phyloP scores from a whole-genome alignment of 2,888 invertebrate species.

The Stomorhina lunata region DNA sequence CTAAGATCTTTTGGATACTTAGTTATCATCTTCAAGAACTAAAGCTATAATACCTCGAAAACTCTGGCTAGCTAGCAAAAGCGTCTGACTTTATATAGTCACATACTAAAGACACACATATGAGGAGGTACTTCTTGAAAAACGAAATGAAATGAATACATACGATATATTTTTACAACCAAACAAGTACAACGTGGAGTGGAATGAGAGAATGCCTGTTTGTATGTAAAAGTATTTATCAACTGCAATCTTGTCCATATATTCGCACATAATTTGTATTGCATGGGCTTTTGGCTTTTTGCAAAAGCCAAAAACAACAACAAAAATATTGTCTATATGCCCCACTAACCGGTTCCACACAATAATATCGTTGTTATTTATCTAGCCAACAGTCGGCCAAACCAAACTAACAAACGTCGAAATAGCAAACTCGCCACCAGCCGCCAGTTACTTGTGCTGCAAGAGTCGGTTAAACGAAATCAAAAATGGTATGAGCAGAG shows the following conservation, averaged over 20 bases:
- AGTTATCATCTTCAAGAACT: too few species aligned
- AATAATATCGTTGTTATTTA: slow-evolving; percentile 27
- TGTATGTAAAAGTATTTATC: not conserved
- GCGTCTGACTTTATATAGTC: not conserved
- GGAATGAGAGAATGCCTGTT: not conserved
- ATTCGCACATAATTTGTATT: slow-evolving; percentile 35
- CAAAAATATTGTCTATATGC: slow-evolving; percentile 49
- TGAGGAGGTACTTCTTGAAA: not conserved
- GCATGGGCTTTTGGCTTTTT: not conserved
- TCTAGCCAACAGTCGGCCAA: slow-evolving; percentile 54
- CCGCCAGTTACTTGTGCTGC: slow-evolving; percentile 50
- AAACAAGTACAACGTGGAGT: slow-evolving; percentile 5
- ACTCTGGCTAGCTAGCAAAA: not conserved
- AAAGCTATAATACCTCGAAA: not conserved
- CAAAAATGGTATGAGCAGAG: too few species aligned
- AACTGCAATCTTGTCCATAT: not conserved
- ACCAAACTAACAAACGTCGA: slow-evolving; percentile 20
- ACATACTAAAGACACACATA: not conserved
- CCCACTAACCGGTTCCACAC: slow-evolving; percentile 63
- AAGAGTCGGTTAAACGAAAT: slow-evolving; percentile 45
- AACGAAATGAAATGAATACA: not conserved
- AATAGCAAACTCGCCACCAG: slow-evolving; percentile 2
- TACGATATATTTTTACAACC: not conserved
- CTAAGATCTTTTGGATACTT: too few species aligned
- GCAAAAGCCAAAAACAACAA: slow-evolving; percentile 15